Percentiles rank a stretch among this genome's conserved stretches.
phyloP scores from a whole-genome alignment of 2,797 vertebrate genomes.

The Gymnopithys bicolor region DNA sequence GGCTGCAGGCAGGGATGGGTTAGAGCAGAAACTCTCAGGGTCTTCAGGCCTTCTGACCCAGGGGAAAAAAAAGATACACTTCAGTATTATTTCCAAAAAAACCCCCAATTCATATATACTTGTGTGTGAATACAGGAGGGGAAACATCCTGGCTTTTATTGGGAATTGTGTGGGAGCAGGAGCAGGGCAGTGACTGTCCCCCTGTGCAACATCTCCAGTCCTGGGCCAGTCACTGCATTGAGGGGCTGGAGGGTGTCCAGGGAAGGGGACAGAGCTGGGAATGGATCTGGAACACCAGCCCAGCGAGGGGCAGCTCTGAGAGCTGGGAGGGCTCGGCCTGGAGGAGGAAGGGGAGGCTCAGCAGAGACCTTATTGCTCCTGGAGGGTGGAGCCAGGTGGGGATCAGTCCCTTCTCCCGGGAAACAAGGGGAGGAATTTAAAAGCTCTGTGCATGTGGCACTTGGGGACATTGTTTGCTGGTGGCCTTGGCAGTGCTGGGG shows the following conservation, averaged over 20 bases:
- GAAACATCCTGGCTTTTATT: not conserved
- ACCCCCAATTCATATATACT: accelerated
- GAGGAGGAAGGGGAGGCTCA: not conserved
- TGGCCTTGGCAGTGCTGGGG: not conserved
- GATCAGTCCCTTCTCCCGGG: not conserved
- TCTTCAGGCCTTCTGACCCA: not conserved
- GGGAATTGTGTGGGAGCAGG: not conserved
- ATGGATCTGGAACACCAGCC: no score
- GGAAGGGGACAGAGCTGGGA: not conserved
- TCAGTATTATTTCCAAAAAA: not conserved
- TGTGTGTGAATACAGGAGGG: not conserved
- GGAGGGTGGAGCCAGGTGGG: not conserved
- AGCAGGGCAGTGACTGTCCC: not conserved
- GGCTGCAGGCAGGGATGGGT: not conserved
- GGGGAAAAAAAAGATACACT: not conserved
- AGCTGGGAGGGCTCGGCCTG: not conserved
- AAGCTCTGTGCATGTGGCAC: not conserved
- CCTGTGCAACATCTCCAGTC: not conserved
- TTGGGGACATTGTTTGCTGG: no score
- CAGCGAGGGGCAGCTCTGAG: not conserved
- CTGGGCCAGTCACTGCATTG: not conserved
- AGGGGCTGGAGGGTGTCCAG: not conserved
- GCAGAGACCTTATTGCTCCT: not conserved
- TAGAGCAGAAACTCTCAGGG: not conserved
- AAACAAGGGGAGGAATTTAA: not conserved